A percentile compares a stretch with the other conserved stretches of the same genome.
Conservation (phyloP, 2,888 invertebrate species). For the Scaptomyza parva region DNA sequence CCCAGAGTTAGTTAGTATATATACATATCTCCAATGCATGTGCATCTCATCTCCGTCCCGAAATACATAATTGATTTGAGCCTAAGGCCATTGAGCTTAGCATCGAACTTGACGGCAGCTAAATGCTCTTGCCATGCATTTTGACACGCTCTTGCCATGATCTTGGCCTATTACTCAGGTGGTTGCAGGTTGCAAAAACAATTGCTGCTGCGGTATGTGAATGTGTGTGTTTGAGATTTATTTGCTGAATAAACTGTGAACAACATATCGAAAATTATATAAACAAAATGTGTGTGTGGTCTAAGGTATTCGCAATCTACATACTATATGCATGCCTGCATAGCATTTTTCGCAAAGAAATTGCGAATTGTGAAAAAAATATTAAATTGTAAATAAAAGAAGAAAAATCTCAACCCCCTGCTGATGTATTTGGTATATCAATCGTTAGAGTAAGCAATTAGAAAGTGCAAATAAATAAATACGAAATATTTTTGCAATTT, state of each 20-base stretch:
- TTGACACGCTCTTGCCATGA: constrained; percentile 18
- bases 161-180: constrained; percentile 4
- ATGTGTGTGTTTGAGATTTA: constrained; percentile 17
- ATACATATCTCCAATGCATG: constrained; percentile 18
- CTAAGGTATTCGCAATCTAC: constrained; percentile 15
- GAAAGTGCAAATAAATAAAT: not conserved
- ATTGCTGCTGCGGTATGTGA: not conserved
- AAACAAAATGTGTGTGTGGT: constrained; percentile 23
- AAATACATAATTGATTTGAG: constrained; percentile 27
- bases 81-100: not conserved
- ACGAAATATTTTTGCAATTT: not conserved
- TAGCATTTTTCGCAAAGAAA: not conserved
- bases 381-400: constrained; percentile 26
- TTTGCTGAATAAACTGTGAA: constrained; percentile 39
- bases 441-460: not conserved
- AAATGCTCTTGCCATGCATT: constrained; percentile 14
- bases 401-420: not conserved
- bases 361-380: not conserved
- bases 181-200: not conserved
- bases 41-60: constrained; percentile 5
- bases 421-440: constrained; percentile 5
- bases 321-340: not conserved
- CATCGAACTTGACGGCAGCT: not conserved
- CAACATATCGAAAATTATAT: constrained; percentile 6
- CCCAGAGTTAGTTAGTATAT: no score